Evolutionary conservation across 2,113 vertebrate genomes (phyloP).

Genomic region (human (Homo sapiens)): DNA sequence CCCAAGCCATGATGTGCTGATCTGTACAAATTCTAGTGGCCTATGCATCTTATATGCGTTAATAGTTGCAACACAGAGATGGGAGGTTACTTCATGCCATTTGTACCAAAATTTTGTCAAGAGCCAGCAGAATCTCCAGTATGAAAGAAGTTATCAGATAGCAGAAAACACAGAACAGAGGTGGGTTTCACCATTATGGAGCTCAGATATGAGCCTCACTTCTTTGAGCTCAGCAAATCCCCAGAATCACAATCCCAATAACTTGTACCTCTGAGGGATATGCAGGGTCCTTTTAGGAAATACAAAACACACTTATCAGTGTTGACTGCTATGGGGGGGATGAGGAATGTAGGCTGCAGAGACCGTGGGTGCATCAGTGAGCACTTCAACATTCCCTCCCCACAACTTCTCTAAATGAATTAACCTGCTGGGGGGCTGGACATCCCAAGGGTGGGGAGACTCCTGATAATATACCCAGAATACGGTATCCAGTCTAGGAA

Average conservation of each 20-base stretch:
- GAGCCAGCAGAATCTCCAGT: neutral
- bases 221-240: neutral
- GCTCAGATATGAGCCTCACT: neutral
- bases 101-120: neutral
- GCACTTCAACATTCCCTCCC: accelerated
- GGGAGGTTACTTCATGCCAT: neutral
- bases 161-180: neutral
- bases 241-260: neutral
- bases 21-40: neutral
- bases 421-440: neutral
- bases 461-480: neutral
- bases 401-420: neutral
- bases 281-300: neutral
- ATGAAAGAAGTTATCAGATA: neutral
- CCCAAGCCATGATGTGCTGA: no score
- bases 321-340: neutral
- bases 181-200: accelerated
- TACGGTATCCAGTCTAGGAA: neutral
- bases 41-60: neutral
- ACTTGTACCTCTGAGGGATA: neutral
- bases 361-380: neutral
- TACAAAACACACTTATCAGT: neutral
- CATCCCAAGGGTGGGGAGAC: no score
- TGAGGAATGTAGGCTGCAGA: neutral
- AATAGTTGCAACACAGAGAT: neutral